phyloP scores from a whole-genome alignment of 2,888 invertebrate species.

The Ditula angustiorana region DNA sequence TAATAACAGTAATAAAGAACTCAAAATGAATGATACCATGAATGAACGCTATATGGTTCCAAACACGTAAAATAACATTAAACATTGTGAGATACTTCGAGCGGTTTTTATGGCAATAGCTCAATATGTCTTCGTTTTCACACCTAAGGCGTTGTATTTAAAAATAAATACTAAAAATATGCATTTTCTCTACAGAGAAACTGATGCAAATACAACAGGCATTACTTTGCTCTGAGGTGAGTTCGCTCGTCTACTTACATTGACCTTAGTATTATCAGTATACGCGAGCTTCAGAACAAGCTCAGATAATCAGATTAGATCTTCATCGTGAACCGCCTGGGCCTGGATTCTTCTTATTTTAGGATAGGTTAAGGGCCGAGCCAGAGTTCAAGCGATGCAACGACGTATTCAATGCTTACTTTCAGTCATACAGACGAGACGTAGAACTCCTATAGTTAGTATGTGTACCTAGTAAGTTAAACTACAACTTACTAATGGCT shows the following conservation, averaged over 20 bases:
- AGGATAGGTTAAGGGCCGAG: constrained; percentile 59
- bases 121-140: neutral
- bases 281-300: constrained; percentile 63
- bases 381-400: constrained; percentile 50
- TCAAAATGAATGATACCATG: constrained; percentile 27
- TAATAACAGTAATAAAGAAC: constrained; percentile 34
- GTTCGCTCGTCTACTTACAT: neutral
- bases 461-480: no score
- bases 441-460: neutral
- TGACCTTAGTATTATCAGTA: constrained; percentile 2
- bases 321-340: constrained; percentile 52
- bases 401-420: constrained; percentile 9
- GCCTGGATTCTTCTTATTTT: constrained; percentile 64
- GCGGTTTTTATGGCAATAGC: neutral
- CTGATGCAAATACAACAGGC: neutral
- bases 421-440: neutral
- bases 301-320: constrained; percentile 78
- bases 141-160: neutral
- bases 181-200: neutral
- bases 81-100: constrained; percentile 15
- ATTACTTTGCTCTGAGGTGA: neutral
- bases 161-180: neutral
- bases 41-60: constrained; percentile 17
- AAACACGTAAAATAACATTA: neutral
- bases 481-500: no score